Conservation (phyloP, 2,888 invertebrate genomes). For the Drosophila pseudotakahashii region DNA sequence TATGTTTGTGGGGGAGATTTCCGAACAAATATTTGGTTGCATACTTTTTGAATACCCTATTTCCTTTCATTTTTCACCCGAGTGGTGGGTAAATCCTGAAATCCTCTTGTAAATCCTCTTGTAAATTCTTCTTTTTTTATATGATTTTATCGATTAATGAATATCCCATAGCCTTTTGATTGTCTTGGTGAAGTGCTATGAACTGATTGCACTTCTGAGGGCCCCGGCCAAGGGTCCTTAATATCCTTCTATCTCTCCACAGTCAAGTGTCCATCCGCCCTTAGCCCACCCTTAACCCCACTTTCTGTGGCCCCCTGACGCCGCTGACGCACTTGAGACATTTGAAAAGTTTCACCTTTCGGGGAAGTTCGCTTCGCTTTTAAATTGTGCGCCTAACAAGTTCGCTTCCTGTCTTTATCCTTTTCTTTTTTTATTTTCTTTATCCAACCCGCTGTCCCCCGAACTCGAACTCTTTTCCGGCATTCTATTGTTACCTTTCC, state of each 20-base stretch:
- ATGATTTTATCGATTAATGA: background rate
- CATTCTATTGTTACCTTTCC: conserved; percentile 6
- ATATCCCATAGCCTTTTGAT: conserved; percentile 8
- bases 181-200: conserved; percentile 12
- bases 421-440: background rate
- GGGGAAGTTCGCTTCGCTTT: conserved; percentile 40
- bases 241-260: background rate
- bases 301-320: background rate
- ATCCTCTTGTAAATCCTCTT: background rate
- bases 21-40: no score
- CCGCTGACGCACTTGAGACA: conserved; percentile 53
- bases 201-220: conserved; percentile 33
- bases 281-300: background rate
- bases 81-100: no score
- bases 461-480: background rate
- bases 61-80: no score
- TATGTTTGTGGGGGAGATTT: no score
- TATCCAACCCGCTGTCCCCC: background rate
- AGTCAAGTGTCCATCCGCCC: conserved; percentile 17
- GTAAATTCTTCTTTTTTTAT: background rate
- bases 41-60: no score
- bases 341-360: conserved; percentile 48
- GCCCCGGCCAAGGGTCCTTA: conserved; percentile 17
- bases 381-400: conserved; percentile 46
- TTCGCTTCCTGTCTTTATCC: conserved; percentile 22